A percentile compares a stretch with the other conserved stretches of the same genome.
Conservation (phyloP, 2,888 invertebrate species). For the Sussaba pulchella region DNA sequence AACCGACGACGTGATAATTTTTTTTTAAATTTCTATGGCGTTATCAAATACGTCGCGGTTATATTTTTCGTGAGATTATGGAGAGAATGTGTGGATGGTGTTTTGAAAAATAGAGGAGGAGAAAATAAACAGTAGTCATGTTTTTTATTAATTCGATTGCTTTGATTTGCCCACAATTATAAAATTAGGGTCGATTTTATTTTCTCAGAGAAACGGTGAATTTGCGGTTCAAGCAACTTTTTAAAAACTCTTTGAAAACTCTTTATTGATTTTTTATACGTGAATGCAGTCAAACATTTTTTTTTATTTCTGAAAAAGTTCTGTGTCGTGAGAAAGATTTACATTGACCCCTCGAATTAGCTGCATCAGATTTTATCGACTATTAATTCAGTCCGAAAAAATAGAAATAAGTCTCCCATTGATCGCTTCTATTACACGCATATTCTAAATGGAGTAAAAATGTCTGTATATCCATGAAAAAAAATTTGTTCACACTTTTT, state of each 20-base stretch:
- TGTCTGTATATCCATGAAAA: neutral
- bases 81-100: no score
- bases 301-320: neutral
- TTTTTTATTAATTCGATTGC: no score
- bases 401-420: neutral
- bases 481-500: slow-evolving; percentile 54
- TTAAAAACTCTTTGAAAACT: no score
- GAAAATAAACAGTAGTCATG: neutral
- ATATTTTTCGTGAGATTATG: no score
- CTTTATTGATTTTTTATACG: no score
- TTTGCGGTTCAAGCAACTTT: no score
- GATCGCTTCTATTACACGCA: neutral
- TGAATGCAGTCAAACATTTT: no score
- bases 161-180: no score
- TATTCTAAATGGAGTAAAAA: slow-evolving; percentile 35
- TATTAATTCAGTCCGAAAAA: neutral
- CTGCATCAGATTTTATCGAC: slow-evolving; percentile 18
- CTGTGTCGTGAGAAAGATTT: neutral
- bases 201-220: no score
- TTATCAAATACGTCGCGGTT: slow-evolving; percentile 10
- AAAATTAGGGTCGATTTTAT: no score
- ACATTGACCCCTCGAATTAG: neutral
- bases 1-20: slow-evolving; percentile 32
- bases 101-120: neutral
- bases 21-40: slow-evolving; percentile 5